These are phyloP conservation scores for Zygaena filipendulae DNA, from an alignment of 2,888 invertebrate species.

Conservation along the genomic window DNA sequence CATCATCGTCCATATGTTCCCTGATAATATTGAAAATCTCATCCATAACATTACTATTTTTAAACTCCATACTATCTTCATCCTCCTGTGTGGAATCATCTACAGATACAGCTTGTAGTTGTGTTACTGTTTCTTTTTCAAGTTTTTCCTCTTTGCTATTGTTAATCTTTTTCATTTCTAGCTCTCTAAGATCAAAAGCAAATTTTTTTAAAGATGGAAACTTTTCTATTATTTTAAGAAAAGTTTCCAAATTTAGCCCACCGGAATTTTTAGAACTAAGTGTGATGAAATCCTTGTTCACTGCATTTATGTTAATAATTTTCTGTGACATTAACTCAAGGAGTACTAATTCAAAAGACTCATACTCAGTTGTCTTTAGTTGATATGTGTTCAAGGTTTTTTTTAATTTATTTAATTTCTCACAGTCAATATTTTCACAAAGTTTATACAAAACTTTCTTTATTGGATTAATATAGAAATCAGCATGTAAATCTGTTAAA, in stretches of 20 bases:
- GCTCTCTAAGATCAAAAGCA: slow-evolving; percentile 27
- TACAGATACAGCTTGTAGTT: background rate
- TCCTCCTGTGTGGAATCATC: background rate
- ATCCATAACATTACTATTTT: no score
- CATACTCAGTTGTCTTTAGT: slow-evolving; percentile 34
- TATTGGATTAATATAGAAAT: slow-evolving; percentile 39
- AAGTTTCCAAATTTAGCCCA: slow-evolving; percentile 28
- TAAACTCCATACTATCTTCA: no score
- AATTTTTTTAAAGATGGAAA: slow-evolving; percentile 29
- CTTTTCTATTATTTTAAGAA: slow-evolving; percentile 33
- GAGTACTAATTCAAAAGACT: slow-evolving; percentile 42
- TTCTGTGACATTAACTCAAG: slow-evolving; percentile 45
- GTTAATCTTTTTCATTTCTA: slow-evolving; percentile 28
- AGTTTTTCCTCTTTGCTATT: no score
- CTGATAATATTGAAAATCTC: background rate
- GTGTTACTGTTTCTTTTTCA: background rate
- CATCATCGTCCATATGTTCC: background rate
- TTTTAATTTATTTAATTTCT: slow-evolving; percentile 36
- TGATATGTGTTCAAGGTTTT: slow-evolving; percentile 35
- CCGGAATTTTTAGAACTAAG: slow-evolving; percentile 20
- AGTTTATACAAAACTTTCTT: slow-evolving; percentile 46
- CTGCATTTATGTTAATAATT: slow-evolving; percentile 31
- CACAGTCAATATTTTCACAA: slow-evolving; percentile 40
- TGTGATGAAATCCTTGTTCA: slow-evolving; percentile 9
- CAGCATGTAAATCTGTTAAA: slow-evolving; percentile 30